Base-by-base conservation (phyloP, 2,113 vertebrate genomes). In the Prinia subflava region DNA sequence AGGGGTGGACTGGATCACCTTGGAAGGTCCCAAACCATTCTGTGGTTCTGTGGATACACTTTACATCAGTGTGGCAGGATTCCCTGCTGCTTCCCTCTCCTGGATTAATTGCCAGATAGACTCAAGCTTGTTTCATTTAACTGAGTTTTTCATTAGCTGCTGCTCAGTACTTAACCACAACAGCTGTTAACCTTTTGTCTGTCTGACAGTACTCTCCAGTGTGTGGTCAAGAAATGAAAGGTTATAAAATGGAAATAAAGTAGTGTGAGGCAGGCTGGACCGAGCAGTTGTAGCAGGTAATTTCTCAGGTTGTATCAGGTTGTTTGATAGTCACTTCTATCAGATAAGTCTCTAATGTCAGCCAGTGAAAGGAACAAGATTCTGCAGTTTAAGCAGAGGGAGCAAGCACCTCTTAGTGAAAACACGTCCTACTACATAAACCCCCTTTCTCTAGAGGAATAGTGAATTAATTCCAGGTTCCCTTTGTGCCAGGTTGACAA, bases 401-500 rank as follows among this genome's bases (percentile, higher is more conserved):
- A 83, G 13, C 50, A n/a, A 70, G 35, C 37, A 7, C 52, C 8
- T 83, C 7, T 13, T 41, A 19, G 22, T 55, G n/a, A 35, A 85
- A 87, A 31, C 35, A 3, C 7, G 6, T 78, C 53, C 77, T 62
- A 0, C 64, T 49, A 4, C 17, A 6, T 24, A 27, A 63, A 90
- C 2, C 47, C 53, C 11, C 4, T n/a, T 25, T 7, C 35, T 56
- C 24, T 91, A 0, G 53, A 85, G 87, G 11, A 82, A 10, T 5
- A 41, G 30, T 2, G 3, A 23, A 6, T 12, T 31, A 2, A 22
- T 39, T 59, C 12, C 46, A 3, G 0, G 0, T 73, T 41, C 30
- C 20, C 11, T 88, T 57, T 82, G 3, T 96, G 83, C 90, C 87
- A 99, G 99, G 99, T 99, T 68, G 99, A 99, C 95, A 99, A 99